Percentiles rank a stretch among this genome's conserved stretches.
These are phyloP conservation scores for Sussaba pulchella DNA, from an alignment of 2,888 invertebrate species.

Conservation along the genomic window DNA sequence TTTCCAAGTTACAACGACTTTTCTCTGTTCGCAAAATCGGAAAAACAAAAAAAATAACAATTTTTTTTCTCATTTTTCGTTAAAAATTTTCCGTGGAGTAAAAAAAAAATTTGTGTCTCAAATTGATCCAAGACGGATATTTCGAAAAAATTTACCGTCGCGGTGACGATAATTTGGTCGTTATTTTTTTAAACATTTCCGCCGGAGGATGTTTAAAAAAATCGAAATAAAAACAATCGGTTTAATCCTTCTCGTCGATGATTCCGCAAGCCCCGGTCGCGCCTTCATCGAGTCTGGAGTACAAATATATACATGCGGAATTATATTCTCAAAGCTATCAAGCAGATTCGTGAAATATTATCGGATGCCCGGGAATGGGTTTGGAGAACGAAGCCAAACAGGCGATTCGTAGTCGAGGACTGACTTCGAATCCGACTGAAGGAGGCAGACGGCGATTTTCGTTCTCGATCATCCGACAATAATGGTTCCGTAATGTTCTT, in stretches of 20 bases:
- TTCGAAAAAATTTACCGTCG: too few species aligned
- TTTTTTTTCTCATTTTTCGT: too few species aligned
- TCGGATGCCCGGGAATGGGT: background rate
- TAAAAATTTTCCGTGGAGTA: too few species aligned
- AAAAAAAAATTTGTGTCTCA: too few species aligned
- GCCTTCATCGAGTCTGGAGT: background rate
- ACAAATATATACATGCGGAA: background rate
- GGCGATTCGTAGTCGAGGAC: background rate
- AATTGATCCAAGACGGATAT: too few species aligned
- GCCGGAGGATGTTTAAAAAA: too few species aligned
- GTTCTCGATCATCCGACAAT: constrained; percentile 12
- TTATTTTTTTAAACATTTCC: too few species aligned
- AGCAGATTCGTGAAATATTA: background rate
- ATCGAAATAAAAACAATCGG: too few species aligned
- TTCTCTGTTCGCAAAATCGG: too few species aligned
- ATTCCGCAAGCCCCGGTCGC: background rate
- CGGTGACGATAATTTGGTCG: too few species aligned
- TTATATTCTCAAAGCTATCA: background rate
- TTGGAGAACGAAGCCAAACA: background rate
- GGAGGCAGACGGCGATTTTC: constrained; percentile 17
- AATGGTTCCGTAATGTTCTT: constrained; percentile 16
- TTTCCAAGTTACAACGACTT: too few species aligned
- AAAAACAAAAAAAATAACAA: too few species aligned
- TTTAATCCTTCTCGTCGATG: background rate
- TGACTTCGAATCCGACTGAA: constrained; percentile 61